A percentile compares a stretch with the other conserved stretches of the same genome.
Evolutionary conservation across 1,140 invertebrate genomes (phyloP).

Genomic region (Drosophila paulistorum): DNA sequence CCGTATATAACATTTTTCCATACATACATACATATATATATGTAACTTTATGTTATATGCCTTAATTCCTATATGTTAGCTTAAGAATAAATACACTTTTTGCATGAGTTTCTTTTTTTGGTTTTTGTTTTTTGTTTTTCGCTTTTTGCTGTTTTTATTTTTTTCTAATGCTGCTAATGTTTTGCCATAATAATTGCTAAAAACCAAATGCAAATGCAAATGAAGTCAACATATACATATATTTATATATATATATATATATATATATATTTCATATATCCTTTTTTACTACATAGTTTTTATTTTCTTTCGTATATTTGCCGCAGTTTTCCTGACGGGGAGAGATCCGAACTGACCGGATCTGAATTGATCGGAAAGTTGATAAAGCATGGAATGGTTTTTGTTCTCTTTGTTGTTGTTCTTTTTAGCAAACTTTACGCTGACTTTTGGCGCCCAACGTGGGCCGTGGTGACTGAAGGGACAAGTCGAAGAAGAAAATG

Average conservation of each 20-base stretch:
- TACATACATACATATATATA: constrained; percentile 49
- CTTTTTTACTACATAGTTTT: constrained; percentile 20
- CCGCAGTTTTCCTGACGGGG: constrained; percentile 33
- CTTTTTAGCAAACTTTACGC: constrained; percentile 3
- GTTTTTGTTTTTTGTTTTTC: constrained; percentile 38
- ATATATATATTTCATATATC: constrained; percentile 39
- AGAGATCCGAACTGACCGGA: constrained; percentile 31
- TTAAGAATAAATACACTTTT: constrained; percentile 49
- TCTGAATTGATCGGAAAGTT: constrained; percentile 19
- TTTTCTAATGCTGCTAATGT: constrained; percentile 46
- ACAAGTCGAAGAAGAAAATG: neutral
- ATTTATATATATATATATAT: constrained; percentile 45
- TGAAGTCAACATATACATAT: constrained; percentile 41
- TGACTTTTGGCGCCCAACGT: constrained; percentile 9
- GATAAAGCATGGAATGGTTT: constrained; percentile 22
- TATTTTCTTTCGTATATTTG: constrained; percentile 30
- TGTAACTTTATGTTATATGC: constrained; percentile 61
- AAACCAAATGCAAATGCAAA: constrained; percentile 57
- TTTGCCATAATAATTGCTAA: constrained; percentile 42
- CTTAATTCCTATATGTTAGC: constrained; percentile 54
- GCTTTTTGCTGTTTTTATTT: constrained; percentile 26
- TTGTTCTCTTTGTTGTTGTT: neutral
- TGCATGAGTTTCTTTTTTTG: constrained; percentile 34
- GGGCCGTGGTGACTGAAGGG: neutral
- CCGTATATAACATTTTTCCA: constrained; percentile 60